Evolutionary conservation across 2,888 invertebrate species (phyloP), one percentile per base, ranked within the genome.

Genomic region (Callimorpha dominula): DNA sequence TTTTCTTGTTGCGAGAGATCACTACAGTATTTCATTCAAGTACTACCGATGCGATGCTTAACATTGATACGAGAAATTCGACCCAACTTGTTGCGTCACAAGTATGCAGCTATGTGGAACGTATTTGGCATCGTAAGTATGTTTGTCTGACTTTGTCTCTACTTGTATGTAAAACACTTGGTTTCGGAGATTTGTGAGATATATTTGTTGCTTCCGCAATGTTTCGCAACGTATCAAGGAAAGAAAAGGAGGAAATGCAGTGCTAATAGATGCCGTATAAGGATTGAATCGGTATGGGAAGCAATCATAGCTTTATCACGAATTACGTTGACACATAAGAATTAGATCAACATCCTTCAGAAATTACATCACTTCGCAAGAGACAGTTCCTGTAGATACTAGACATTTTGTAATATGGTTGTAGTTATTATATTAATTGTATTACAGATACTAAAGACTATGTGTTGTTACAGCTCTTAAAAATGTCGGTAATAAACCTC

Each of bases 311-410:
- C 43, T 68, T 68, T 71, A 71, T 71, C 68, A 52, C 65, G 62
- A 49, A 50, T 74, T 57, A 52, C 63, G 73, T 78, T 77, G 80
- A 75, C 75, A 82, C 87, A 89, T 87, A 85, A 76, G 75, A 89
- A 90, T 87, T 89, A 85, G 88, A 87, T 88, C 89, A 89, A n/a
- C 81, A 85, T 89, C 88, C 89, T 76, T 72, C 40, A 15, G 0
- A n/a, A 17, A 62, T 77, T 72, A 70, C 67, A 63, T 79, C 70
- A 79, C 17, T 17, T 3, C n/a, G 63, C 14, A 31, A 31, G 20
- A 60, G 60, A 60, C 60, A 20, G n/a, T 12, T 46, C 43, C 43
- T 4, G 4, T 12, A 60, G 31, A 49, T 63, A 63, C 20, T 40
- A 62, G 69, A 62, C 31, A 49, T 62, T 63, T 15, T 68, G 60